Evolutionary conservation across 1,140 invertebrate species (phyloP), one percentile per base, ranked within the genome.

Genomic region (Lucilia cuprina): DNA sequence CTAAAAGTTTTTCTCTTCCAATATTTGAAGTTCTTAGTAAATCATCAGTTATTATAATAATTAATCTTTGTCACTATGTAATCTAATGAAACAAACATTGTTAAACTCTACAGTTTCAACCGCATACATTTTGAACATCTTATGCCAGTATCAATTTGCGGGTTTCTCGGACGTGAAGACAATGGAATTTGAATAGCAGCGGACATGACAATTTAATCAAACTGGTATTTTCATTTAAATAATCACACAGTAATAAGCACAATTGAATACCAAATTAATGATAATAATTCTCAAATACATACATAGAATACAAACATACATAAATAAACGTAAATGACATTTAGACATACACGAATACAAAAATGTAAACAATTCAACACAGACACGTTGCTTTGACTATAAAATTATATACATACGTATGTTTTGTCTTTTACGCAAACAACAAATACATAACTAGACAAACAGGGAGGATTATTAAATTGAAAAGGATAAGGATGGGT

Each of bases 161-260:
- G 5, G 7, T 41, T 41, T 41, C 5, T 41, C 41, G 41, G 2
- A 41, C 41, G 41, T 41, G 41, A 41, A 41, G 14, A 21, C 19
- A 70, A 70, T 25, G 5, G n/a, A 60, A 60, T 60, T n/a, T 19
- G 75, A 21, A 80, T 41, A 41, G 25, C 49, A 47, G 41, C 77
- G 77, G 77, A 80, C 77, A 80, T 80, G 77, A 80, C 77, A 80
- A 80, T 80, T 80, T 80, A 80, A 80, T 80, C 77, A 80, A 50
- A 80, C 47, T 80, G 77, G 19, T 47, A 78, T 78, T 78, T 78
- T 35, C 75, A 78, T 41, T 41, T 78, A 78, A 41, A 78, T 78
- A 78, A 78, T 47, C 75, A 41, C 75, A 78, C 35, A 35, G 34
- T 78, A 78, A 78, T 78, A 78, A 7, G 41, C 34, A 41, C 75